phyloP scores from a whole-genome alignment of 2,888 invertebrate genomes.

The Argyresthia goedartella region DNA sequence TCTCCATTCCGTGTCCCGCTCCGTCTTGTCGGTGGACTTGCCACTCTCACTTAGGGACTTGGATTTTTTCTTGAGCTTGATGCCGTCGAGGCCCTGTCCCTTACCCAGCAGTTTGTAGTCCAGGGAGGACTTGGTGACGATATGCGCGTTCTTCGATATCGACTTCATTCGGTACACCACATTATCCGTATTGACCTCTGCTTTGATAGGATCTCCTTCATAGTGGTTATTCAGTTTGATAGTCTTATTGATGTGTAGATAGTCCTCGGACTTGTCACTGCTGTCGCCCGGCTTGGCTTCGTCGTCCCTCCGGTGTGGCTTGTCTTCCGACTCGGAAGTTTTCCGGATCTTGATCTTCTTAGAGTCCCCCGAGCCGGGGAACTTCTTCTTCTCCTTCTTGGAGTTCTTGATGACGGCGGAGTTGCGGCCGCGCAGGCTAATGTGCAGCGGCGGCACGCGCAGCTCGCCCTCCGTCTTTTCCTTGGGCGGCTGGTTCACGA shows the following conservation, averaged over 20 bases:
- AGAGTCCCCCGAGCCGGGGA: constrained; percentile 50
- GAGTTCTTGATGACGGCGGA: constrained; percentile 87
- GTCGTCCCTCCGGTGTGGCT: constrained; percentile 45
- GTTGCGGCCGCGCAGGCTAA: constrained; percentile 86
- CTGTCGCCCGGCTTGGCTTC: constrained; percentile 43
- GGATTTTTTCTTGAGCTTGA: constrained; percentile 56
- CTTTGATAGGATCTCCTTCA: constrained; percentile 41
- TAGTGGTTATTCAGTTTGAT: constrained; percentile 55
- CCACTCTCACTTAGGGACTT: constrained; percentile 42
- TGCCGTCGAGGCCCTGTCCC: constrained; percentile 35
- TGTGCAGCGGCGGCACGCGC: constrained; percentile 89
- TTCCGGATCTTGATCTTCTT: constrained; percentile 69
- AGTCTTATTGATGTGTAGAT: constrained; percentile 46
- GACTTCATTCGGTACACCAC: constrained; percentile 62
- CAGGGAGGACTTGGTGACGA: constrained; percentile 55
- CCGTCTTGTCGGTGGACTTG: constrained; percentile 35
- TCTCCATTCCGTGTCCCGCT: constrained; percentile 68
- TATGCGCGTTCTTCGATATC: constrained; percentile 60
- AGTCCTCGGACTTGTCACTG: constrained; percentile 53
- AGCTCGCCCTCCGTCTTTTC: constrained; percentile 75
- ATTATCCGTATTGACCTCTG: constrained; percentile 52
- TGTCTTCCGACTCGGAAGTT: constrained; percentile 45
- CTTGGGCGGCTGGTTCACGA: constrained; percentile 69
- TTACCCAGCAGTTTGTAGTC: constrained; percentile 53
- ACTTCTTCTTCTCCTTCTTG: constrained; percentile 76